Base-by-base conservation (phyloP, 1,140 invertebrate genomes). In the Aleiodes sp. region DNA sequence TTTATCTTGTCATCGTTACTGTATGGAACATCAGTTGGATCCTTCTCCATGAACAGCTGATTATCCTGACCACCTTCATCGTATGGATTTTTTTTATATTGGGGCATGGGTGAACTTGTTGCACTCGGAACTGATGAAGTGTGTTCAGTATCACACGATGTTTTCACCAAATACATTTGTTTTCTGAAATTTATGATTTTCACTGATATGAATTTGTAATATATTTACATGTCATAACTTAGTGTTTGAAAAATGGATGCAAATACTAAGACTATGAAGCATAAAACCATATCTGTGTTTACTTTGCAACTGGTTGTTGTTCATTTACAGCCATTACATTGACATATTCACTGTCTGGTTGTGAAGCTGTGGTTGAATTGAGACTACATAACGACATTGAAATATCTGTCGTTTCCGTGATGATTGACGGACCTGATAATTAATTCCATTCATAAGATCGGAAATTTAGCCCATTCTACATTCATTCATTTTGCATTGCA, bases 371-470 rank as follows among this genome's bases (percentile, higher is more conserved):
- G 33, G 80, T 86, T 3, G 88, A 89, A 70, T 87, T 89, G 28
- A 89, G 76, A 46, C 88, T 90, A 76, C 87, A 89, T 73, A 89
- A 78, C 31, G 89, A 89, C 76, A 86, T 87, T 31, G 82, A 84
- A 33, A 89, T 84, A 72, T 90, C 89, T 7, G 89, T 90, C 41
- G 88, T 89, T 78, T 88, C 88, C 35, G 86, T 87, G 3, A 80
- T 80, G 60, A 85, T 81, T 35, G 88, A 89, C 21, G 86, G 83
- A 72, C 84, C 88, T 88, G 78, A 28, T 82, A 70, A 64, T n/a
- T 37, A 33, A 31, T 57, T 28, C 10, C 1, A 31, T 61, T 57
- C 9, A 26, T 9, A 9, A 28, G 14, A 41, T 28, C n/a, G 9
- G 2, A n/a, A 14, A n/a, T n/a, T n/a, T n/a, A n/a, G n/a, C n/a